A percentile compares a stretch with the other conserved stretches of the same genome.
Conservation (phyloP, 1,140 invertebrate species). For the Monochamus saltuarius region DNA sequence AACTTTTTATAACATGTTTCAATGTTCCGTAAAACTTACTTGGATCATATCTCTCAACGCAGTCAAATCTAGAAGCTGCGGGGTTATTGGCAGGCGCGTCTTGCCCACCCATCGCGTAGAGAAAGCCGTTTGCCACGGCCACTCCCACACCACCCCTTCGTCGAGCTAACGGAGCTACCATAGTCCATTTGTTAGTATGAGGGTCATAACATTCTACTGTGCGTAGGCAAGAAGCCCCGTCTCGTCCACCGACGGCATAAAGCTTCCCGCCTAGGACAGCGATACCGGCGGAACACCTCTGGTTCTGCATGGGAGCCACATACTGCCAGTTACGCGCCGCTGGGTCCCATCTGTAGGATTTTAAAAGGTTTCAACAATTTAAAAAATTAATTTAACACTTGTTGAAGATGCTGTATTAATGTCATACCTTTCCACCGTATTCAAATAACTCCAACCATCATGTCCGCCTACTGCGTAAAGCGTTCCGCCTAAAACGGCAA, state of each 20-base stretch:
- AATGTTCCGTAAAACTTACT: slow-evolving; percentile 36
- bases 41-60: slow-evolving; percentile 85
- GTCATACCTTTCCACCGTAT: slow-evolving; percentile 84
- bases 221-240: slow-evolving; percentile 85
- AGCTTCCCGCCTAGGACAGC: slow-evolving; percentile 83
- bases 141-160: slow-evolving; percentile 88
- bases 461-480: slow-evolving; percentile 94
- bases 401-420: too few species aligned
- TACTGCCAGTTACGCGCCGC: slow-evolving; percentile 81
- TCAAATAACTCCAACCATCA: slow-evolving; percentile 93
- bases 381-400: too few species aligned
- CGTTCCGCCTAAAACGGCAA: slow-evolving; percentile 82
- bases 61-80: slow-evolving; percentile 78
- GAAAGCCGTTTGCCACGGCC: slow-evolving; percentile 76
- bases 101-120: slow-evolving; percentile 87
- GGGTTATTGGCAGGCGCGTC: slow-evolving; percentile 85
- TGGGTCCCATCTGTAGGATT: slow-evolving; percentile 74
- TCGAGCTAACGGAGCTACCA: slow-evolving; percentile 85
- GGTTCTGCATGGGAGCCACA: slow-evolving; percentile 82
- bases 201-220: slow-evolving; percentile 94
- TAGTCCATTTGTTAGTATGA: slow-evolving; percentile 85
- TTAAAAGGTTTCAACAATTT: background rate
- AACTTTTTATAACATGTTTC: too few species aligned
- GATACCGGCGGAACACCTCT: slow-evolving; percentile 85
- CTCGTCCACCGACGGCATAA: slow-evolving; percentile 91